Percentiles rank a stretch among this genome's conserved stretches.
Conservation (phyloP, 2,113 vertebrate genomes). For the Plectropomus leopardus region DNA sequence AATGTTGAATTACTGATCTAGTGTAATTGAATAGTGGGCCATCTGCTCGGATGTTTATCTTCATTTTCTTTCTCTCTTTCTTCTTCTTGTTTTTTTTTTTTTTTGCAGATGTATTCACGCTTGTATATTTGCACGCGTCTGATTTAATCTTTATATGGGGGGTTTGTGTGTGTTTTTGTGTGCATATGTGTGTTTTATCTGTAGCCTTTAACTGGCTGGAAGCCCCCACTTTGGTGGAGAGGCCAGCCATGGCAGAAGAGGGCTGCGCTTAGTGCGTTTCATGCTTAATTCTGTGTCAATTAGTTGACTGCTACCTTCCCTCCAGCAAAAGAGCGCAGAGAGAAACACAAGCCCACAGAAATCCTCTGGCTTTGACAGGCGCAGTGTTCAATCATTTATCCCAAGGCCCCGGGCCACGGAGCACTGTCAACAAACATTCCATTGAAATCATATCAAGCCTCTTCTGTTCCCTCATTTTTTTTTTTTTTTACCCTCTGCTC, state of each 20-base stretch:
- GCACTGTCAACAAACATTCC: conserved; percentile 96
- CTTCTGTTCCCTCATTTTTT: conserved; percentile 85
- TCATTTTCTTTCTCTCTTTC: conserved; percentile 26
- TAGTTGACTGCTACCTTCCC: conserved; percentile 98
- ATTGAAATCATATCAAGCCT: conserved; percentile 93
- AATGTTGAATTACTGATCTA: conserved; percentile 69
- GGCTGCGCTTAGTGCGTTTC: conserved; percentile 94
- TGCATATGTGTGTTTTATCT: conserved; percentile 39
- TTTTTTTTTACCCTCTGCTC: conserved; percentile 71
- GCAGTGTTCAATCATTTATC: conserved; percentile 97
- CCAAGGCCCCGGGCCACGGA: conserved; percentile 90
- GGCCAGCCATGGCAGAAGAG: conserved; percentile 86
- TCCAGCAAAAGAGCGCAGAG: conserved; percentile 91
- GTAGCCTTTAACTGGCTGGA: conserved; percentile 69
- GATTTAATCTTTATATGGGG: conserved; percentile 61
- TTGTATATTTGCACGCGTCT: conserved; percentile 59
- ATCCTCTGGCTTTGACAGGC: conserved; percentile 95
- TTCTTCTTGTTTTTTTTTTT: conserved; percentile 18
- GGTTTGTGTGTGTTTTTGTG: conserved; percentile 16
- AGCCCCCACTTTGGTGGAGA: conserved; percentile 72
- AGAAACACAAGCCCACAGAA: conserved; percentile 94
- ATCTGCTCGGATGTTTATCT: conserved; percentile 76
- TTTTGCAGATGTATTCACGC: conserved; percentile 52
- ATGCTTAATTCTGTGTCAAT: conserved; percentile 99
- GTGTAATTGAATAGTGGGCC: conserved; percentile 70